Evolutionary conservation across 2,797 vertebrate genomes (phyloP), one percentile per base, ranked within the genome.

Genomic region (Chelon auratus): DNA sequence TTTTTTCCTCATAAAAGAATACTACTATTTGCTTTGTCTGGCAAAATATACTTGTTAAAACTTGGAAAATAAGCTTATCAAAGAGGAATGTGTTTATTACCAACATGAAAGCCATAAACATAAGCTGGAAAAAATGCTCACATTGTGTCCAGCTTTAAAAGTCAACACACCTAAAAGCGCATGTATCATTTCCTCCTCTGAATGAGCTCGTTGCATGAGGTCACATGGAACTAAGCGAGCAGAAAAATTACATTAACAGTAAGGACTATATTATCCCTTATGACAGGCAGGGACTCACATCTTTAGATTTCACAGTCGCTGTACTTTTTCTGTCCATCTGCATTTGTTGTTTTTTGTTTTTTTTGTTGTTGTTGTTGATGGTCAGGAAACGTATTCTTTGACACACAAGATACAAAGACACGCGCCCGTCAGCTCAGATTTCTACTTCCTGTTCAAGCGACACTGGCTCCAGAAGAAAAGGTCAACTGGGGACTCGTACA

Each of bases 361-460:
- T 6, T 33, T 14, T 20, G 51, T 47, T 69, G 9, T 55, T 17
- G 17, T 43, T 62, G 43, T 10, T 9, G 24, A 3, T 12, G 43
- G 14, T 70, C 64, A 72, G 77, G 14, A 75, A 81, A 63, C 10
- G 0, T 48, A 11, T 52, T 42, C 3, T 22, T 33, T 47, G 22
- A 73, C 37, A 62, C 62, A 68, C 48, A 59, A 60, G 36, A 72
- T 62, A 13, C 51, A 63, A 33, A 10, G n/a, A 57, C 17, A 67
- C 30, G 7, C 0, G 0, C 9, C 56, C 43, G 55, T 65, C 51
- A 55, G 57, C 50, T 69, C 42, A 68, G 6, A n/a, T 43, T 36
- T 69, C 51, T 57, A 68, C 61, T 62, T 87, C 76, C 85, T 79
- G 63, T 73, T 75, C 13, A 57, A 57, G 75, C 11, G 17, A 24